These are phyloP conservation scores for Trachymyrmex septentrionalis DNA, from an alignment of 1,140 invertebrate genomes.

Conservation along the genomic window DNA sequence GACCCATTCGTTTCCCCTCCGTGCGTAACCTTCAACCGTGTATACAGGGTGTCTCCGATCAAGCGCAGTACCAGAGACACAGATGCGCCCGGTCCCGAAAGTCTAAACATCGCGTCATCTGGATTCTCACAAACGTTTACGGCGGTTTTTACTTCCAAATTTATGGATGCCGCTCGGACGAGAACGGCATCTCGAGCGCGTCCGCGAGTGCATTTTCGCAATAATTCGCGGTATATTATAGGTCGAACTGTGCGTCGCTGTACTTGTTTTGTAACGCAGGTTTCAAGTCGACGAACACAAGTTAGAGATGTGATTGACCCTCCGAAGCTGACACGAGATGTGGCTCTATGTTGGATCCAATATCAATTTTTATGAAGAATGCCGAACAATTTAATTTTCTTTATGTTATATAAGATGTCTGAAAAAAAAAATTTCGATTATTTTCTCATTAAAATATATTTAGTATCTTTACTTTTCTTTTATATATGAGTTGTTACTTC, in stretches of 20 bases:
- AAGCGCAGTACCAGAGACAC: constrained; percentile 35
- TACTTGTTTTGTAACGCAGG: background rate
- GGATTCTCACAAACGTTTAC: constrained; percentile 28
- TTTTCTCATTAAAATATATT: too few species aligned
- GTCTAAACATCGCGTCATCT: constrained; percentile 23
- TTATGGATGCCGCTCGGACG: background rate
- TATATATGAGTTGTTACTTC: too few species aligned
- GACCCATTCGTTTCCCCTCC: constrained; percentile 59
- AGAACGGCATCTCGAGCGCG: background rate
- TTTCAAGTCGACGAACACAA: background rate
- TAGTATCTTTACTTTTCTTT: too few species aligned
- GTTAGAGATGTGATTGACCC: background rate
- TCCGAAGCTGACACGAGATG: too few species aligned
- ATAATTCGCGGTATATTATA: background rate
- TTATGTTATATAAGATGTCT: too few species aligned
- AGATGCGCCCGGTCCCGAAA: background rate
- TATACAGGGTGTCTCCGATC: constrained; percentile 58
- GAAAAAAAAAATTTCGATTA: too few species aligned
- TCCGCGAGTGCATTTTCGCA: background rate
- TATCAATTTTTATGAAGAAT: too few species aligned
- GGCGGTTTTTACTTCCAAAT: background rate
- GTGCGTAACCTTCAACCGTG: constrained; percentile 66
- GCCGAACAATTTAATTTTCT: too few species aligned
- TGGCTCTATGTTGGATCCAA: too few species aligned
- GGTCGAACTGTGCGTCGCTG: background rate